phyloP scores from a whole-genome alignment of 2,888 invertebrate species.

The Pammene aurita region DNA sequence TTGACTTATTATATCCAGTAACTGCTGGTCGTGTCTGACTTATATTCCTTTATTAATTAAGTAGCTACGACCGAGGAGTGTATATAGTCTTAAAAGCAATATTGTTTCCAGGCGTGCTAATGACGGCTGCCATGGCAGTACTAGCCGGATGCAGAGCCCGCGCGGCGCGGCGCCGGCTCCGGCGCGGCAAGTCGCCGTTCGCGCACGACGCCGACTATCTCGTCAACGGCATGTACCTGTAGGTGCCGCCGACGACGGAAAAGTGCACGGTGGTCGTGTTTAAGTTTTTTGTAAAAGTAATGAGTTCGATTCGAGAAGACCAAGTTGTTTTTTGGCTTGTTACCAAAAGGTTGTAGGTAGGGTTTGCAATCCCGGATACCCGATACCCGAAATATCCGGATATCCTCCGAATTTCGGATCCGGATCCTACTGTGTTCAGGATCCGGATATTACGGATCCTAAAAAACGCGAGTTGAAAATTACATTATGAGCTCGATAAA shows the following conservation, averaged over 20 bases:
- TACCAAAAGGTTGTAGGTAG: neutral
- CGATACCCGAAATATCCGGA: too few relatives aligned
- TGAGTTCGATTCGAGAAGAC: neutral
- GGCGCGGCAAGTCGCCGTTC: slow-evolving; percentile 90
- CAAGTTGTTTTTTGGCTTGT: slow-evolving; percentile 1
- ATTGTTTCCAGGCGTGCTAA: slow-evolving; percentile 85
- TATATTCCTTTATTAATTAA: too few relatives aligned
- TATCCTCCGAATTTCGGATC: too few relatives aligned
- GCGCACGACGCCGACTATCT: slow-evolving; percentile 98
- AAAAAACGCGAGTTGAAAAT: too few relatives aligned
- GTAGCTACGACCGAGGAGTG: too few relatives aligned
- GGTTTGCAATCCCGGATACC: too few relatives aligned
- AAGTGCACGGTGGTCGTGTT: neutral
- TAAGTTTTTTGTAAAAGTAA: neutral
- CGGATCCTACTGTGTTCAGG: too few relatives aligned
- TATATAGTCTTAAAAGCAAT: too few relatives aligned
- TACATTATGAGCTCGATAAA: too few relatives aligned
- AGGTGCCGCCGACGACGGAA: slow-evolving; percentile 54
- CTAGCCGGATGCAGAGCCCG: slow-evolving; percentile 92
- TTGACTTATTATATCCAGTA: too few relatives aligned
- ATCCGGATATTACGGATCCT: too few relatives aligned
- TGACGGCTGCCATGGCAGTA: slow-evolving; percentile 91
- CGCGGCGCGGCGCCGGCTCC: slow-evolving; percentile 89
- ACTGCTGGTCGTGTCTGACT: too few relatives aligned
- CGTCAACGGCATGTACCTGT: slow-evolving; percentile 99